Conservation (phyloP, 23 tunicate species). For the Oikopleura dioica region DNA sequence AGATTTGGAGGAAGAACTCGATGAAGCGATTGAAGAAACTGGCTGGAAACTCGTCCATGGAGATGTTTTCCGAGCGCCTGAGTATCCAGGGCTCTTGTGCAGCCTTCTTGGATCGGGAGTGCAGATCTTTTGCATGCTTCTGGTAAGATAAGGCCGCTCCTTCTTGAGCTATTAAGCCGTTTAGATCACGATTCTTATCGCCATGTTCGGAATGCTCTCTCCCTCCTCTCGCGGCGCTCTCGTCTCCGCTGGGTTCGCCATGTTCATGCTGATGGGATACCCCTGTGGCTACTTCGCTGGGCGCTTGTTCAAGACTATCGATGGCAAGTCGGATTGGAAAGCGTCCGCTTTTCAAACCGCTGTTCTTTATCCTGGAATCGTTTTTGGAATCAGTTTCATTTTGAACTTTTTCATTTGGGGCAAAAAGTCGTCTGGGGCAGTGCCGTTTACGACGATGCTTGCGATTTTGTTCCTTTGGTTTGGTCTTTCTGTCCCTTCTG, state of each 20-base stretch:
- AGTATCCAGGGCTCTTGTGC: constrained; percentile 25
- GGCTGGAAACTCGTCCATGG: constrained; percentile 99
- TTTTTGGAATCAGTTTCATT: constrained; percentile 43
- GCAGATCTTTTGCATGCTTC: constrained; percentile 80
- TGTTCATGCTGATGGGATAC: constrained; percentile 23
- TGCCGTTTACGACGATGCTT: constrained; percentile 91
- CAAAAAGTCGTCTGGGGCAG: constrained; percentile 97
- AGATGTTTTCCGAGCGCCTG: constrained; percentile 93
- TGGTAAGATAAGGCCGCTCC: too few species aligned
- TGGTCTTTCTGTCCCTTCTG: constrained; percentile 82
- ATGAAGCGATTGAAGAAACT: constrained; percentile 87
- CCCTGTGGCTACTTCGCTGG: constrained; percentile 93
- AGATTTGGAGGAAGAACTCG: constrained; percentile 50
- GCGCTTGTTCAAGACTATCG: constrained; percentile 61
- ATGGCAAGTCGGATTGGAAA: constrained; percentile 81
- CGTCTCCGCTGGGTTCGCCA: constrained; percentile 61
- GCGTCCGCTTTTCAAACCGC: constrained; percentile 86
- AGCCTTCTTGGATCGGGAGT: constrained; percentile 86
- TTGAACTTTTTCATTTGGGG: constrained; percentile 99
- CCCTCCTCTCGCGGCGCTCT: constrained; percentile 83
- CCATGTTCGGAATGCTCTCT: constrained; percentile 96
- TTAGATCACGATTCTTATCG: constrained; percentile 52
- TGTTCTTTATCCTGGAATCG: constrained; percentile 69
- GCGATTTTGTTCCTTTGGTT: constrained; percentile 62
- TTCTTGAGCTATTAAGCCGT: too few species aligned